Conservation (phyloP, 2,888 invertebrate genomes). For the Diachrysia chrysitis region DNA sequence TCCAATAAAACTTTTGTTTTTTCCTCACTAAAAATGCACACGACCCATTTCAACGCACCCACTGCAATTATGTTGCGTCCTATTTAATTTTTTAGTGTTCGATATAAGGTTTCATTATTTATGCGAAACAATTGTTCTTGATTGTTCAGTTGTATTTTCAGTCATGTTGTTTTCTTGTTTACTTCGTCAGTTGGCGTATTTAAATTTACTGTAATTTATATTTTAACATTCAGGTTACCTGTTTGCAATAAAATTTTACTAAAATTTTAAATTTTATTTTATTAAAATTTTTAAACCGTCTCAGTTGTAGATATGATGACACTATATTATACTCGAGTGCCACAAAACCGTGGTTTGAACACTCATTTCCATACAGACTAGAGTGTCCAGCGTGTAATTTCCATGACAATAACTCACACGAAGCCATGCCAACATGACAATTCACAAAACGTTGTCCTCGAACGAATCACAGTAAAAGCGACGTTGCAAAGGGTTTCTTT, state of each 20-base stretch:
- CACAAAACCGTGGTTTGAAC: conserved; percentile 18
- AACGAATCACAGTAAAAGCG: conserved; percentile 57
- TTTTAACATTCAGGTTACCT: not conserved
- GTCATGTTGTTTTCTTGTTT: not conserved
- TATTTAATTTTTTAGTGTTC: conserved; percentile 43
- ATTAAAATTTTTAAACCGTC: too few species aligned
- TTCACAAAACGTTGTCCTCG: conserved; percentile 49
- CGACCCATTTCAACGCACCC: conserved; percentile 63
- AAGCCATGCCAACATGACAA: conserved; percentile 54
- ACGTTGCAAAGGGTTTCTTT: conserved; percentile 65
- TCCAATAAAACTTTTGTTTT: conserved; percentile 74
- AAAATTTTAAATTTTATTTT: not conserved
- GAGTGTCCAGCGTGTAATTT: conserved; percentile 42
- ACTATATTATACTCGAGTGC: not conserved
- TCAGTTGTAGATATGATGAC: not conserved
- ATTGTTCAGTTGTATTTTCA: not conserved
- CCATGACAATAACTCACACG: conserved; percentile 51
- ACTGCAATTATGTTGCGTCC: conserved; percentile 42
- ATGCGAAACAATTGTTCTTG: not conserved
- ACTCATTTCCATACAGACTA: conserved; percentile 36
- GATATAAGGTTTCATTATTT: conserved; percentile 17
- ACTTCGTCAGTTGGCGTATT: not conserved
- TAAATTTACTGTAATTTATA: not conserved
- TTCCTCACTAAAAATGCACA: conserved; percentile 64
- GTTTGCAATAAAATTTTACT: not conserved